Evolutionary conservation across 2,797 vertebrate genomes (phyloP).

Genomic region (Amniataba percoides): DNA sequence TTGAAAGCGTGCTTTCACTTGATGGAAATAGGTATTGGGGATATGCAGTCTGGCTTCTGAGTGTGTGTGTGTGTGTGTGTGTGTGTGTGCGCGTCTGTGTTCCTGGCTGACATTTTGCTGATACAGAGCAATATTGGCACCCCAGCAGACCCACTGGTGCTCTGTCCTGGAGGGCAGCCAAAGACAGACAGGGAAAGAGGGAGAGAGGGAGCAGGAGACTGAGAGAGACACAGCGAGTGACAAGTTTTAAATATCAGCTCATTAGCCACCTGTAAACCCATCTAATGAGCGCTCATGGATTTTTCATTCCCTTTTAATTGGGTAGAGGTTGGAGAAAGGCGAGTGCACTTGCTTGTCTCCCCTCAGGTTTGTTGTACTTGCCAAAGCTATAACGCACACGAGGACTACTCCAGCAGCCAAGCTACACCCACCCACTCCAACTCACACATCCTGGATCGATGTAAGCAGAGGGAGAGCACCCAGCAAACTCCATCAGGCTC

Average conservation of each 20-base stretch:
- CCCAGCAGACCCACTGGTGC: conserved; percentile 49
- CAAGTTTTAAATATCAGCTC: conserved; percentile 81
- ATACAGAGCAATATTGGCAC: conserved; percentile 62
- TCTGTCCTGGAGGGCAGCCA: conserved; percentile 72
- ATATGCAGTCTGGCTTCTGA: conserved; percentile 34
- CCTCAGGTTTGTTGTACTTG: conserved; percentile 66
- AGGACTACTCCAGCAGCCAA: conserved; percentile 24
- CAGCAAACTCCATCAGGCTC: conserved; percentile 45
- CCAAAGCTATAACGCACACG: conserved; percentile 56
- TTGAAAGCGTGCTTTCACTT: conserved; percentile 45
- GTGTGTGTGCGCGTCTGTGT: conserved; percentile 34
- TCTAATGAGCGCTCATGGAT: conserved; percentile 77
- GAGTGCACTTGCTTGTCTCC: conserved; percentile 64
- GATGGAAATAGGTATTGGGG: conserved; percentile 51
- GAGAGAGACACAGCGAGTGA: conserved; percentile 40
- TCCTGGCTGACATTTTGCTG: conserved; percentile 72
- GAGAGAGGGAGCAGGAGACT: conserved; percentile 2
- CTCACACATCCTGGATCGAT: conserved; percentile 57
- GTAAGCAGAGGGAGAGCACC: conserved; percentile 23
- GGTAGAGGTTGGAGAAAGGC: conserved; percentile 64
- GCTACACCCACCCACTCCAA: conserved; percentile 28
- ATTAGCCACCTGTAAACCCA: conserved; percentile 78
- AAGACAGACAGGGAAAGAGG: conserved; percentile 34
- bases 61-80: conserved; percentile 30
- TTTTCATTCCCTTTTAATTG: conserved; percentile 76